These are phyloP conservation scores for Hedya salicella DNA, from an alignment of 2,888 invertebrate species.

Conservation along the genomic window DNA sequence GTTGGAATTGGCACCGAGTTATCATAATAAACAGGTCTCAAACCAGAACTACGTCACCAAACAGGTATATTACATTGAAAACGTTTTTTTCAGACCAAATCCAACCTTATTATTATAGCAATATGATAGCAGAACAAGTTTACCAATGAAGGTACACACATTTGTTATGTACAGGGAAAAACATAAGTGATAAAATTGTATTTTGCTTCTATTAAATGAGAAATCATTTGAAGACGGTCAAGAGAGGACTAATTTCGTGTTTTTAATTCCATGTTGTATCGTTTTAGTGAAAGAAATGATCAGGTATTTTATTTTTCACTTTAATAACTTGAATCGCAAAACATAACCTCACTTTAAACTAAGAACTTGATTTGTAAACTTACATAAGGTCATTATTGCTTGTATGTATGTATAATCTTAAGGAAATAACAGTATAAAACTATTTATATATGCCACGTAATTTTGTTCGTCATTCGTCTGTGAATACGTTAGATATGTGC, in stretches of 20 bases:
- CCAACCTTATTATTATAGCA: not conserved
- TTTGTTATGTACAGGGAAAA: constrained; percentile 23
- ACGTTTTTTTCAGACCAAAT: not conserved
- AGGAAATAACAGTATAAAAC: constrained; percentile 3
- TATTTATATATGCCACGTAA: too few relatives aligned
- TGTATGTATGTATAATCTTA: not conserved
- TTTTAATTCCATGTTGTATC: not conserved
- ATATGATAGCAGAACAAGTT: not conserved
- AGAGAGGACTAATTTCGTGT: not conserved
- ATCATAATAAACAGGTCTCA: constrained; percentile 6
- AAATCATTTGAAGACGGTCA: not conserved
- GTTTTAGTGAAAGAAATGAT: constrained; percentile 5
- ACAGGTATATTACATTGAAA: not conserved
- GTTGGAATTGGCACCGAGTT: not conserved
- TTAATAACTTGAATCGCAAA: too few relatives aligned
- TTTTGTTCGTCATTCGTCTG: too few relatives aligned
- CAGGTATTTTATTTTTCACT: not conserved
- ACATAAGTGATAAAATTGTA: not conserved
- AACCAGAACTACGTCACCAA: constrained; percentile 17
- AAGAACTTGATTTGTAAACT: not conserved
- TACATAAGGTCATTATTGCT: not conserved
- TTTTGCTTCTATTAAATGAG: constrained; percentile 12
- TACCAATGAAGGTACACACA: not conserved
- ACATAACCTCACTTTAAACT: constrained; percentile 7
- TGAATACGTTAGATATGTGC: too few relatives aligned